Evolutionary conservation across 2,113 vertebrate genomes (phyloP), one percentile per base, ranked within the genome.

Genomic region (Fregetta grallaria): DNA sequence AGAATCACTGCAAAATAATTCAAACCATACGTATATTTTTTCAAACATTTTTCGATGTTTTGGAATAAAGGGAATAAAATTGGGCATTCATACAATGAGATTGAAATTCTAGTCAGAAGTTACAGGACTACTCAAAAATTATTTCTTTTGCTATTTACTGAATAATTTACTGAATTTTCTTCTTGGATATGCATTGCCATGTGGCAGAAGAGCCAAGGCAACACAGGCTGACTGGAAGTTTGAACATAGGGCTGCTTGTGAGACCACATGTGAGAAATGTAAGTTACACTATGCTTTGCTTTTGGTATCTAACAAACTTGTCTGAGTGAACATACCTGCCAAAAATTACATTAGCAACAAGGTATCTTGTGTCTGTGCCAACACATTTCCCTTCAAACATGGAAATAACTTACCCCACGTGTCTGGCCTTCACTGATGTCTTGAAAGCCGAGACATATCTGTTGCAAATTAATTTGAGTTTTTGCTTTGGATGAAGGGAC

Each of bases 301-400:
- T 94, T 82, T 92, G 74, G 70, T 86, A 94, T 90, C 49, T 63
- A 85, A 53, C 10, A 76, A 62, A 68, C 62, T 83, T 49, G 62
- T 59, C 65, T 86, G 77, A 91, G 62, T 13, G 73, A 91, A 82
- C 29, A 10, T 63, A 91, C 44, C 73, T 90, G 94, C 91, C 96
- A 97, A 96, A 96, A 97, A 83, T 95, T 94, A 91, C 89, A 95
- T 73, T 87, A 95, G 66, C 78, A 91, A 86, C 74, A 90, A 94
- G 86, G 89, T 89, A 91, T 94, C 80, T 82, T 90, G 74, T 62
- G 22, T 90, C 67, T 73, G 26, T 74, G 84, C 97, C 96, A 95
- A 67, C 10, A 79, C 20, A 15, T 82, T 94, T 92, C 77, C 66
- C 77, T 94, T 92, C 77, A 94, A 94, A 92, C 73, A 36, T 17